Evolutionary conservation across 2,888 invertebrate species (phyloP), one percentile per base, ranked within the genome.

Genomic region (Eupithecia subumbrata): DNA sequence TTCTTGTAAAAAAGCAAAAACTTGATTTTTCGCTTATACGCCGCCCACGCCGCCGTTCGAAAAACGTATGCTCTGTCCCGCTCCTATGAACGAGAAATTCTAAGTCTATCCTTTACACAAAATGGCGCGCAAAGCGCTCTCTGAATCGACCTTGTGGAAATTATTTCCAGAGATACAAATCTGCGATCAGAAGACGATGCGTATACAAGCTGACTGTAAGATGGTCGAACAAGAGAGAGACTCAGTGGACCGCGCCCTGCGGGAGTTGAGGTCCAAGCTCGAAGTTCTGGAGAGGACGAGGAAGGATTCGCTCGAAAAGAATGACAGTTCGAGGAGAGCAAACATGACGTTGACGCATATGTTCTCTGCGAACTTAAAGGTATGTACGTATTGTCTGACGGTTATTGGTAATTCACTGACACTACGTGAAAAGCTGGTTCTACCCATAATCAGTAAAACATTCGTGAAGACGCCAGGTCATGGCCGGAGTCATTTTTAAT

Each of bases 121-220:
- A 30, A 30, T 30, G 30, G 30, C 30, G 30, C 30, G 1, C 30
- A 30, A 2, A 30, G 30, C 30, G 30, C 30, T 3, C 30, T 3
- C 14, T 45, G 1, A 48, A 48, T 7, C 16, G 18, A n/a, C n/a
- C 2, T n/a, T 9, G 18, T 9, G 7, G n/a, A 52, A 52, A 11
- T 56, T 1, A 11, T 43, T 81, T 82, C 2, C 85, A 95, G 95
- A 95, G 81, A 93, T 93, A 67, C 94, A 95, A 84, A 94, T 98
- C 73, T 96, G 97, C 88, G 96, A 97, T 67, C 97, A 98, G 83
- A 98, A 97, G 85, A 96, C 96, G 71, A 90, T 97, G 82, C 96
- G 96, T 83, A 94, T 97, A 43, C 96, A 96, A 78, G 95, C 95
- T 74, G 96, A 97, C 69, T 89, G 97, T 7, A 96, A 96, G 30